phyloP scores from a whole-genome alignment of 2,113 vertebrate species.

The Salvelinus namaycush region DNA sequence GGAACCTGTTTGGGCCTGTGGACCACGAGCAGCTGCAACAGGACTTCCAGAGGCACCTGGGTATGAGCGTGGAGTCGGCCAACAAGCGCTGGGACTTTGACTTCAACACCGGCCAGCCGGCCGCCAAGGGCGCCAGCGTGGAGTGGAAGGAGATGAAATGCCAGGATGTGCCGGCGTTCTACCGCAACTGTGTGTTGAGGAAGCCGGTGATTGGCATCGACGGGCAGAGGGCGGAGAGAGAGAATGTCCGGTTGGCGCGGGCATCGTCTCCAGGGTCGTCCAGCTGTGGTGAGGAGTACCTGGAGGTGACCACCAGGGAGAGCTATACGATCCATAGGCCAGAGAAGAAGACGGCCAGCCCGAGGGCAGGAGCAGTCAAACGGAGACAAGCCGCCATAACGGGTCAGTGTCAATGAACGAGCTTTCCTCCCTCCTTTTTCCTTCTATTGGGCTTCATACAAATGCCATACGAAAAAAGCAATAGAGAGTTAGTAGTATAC shows the following conservation, averaged over 20 bases:
- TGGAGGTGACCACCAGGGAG: constrained; percentile 58
- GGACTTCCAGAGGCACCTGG: constrained; percentile 74
- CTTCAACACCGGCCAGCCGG: constrained; percentile 61
- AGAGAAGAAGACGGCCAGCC: constrained; percentile 14
- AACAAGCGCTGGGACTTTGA: constrained; percentile 78
- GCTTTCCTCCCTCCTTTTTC: too few relatives aligned
- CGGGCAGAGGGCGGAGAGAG: neutral
- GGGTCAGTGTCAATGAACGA: constrained; percentile 56
- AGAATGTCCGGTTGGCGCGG: neutral
- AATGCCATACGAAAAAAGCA: too few relatives aligned
- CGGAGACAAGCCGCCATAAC: constrained; percentile 70
- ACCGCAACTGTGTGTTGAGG: constrained; percentile 62
- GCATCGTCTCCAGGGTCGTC: constrained; percentile 37
- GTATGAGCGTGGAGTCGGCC: constrained; percentile 58
- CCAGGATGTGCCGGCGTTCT: constrained; percentile 74
- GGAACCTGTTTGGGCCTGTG: constrained; percentile 77
- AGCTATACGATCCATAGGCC: constrained; percentile 39
- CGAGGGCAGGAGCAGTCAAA: constrained; percentile 25
- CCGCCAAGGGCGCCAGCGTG: constrained; percentile 37
- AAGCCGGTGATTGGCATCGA: neutral
- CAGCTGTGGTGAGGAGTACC: constrained; percentile 55
- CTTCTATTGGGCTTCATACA: too few relatives aligned
- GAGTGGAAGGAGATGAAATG: constrained; percentile 75
- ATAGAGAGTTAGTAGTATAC: too few relatives aligned
- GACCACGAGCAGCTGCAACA: constrained; percentile 75